Conservation (phyloP, 2,888 invertebrate genomes). For the Nebria salina region DNA sequence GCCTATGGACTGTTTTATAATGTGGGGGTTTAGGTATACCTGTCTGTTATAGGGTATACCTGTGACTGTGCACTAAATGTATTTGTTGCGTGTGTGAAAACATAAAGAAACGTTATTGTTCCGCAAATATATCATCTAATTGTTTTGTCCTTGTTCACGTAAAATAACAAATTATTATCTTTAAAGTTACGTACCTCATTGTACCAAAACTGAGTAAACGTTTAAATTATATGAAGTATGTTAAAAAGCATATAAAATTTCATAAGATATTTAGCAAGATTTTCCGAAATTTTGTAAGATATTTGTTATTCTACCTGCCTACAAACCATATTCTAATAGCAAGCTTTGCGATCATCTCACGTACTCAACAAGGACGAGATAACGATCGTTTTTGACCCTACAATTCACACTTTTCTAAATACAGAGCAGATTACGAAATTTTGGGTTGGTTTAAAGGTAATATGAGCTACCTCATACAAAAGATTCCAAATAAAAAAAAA, state of each 20-base stretch:
- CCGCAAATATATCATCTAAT: constrained; percentile 38
- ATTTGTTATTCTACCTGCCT: constrained; percentile 1
- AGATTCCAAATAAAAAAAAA: too few relatives aligned
- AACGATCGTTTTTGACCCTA: neutral
- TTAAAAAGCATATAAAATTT: neutral
- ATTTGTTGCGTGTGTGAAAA: neutral
- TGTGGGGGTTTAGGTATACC: constrained; percentile 7
- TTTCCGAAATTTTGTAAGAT: neutral
- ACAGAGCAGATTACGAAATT: neutral
- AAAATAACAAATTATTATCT: too few relatives aligned
- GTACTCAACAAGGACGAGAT: neutral
- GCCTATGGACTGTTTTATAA: constrained; percentile 15
- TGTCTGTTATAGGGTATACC: constrained; percentile 2
- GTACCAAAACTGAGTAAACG: too few relatives aligned
- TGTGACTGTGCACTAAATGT: neutral
- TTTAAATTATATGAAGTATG: too few relatives aligned
- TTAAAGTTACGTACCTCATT: too few relatives aligned
- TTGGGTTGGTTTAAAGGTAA: neutral
- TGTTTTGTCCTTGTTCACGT: constrained; percentile 19
- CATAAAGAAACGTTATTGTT: constrained; percentile 23
- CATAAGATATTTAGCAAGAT: neutral
- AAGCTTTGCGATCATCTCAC: constrained; percentile 5
- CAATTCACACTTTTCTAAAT: neutral
- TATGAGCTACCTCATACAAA: too few relatives aligned
- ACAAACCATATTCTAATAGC: neutral